Conservation (phyloP, 2,797 vertebrate genomes). For the Hapalemur alaotrensis region DNA sequence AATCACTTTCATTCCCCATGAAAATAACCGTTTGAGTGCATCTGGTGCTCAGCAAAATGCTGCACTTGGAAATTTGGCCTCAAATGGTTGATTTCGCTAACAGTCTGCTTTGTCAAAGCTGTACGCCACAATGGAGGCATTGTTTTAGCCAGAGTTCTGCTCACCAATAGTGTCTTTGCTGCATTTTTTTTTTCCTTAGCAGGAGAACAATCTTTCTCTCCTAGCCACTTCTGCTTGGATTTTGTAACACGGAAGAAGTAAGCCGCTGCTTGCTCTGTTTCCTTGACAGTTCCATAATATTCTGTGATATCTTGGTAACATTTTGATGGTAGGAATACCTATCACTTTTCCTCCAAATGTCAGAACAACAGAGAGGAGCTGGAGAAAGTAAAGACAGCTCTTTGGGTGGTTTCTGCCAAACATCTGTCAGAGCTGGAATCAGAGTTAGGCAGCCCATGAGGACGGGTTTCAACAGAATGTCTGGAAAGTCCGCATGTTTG, state of each 20-base stretch:
- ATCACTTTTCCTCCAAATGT: neutral
- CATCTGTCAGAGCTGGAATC: neutral
- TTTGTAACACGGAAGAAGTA: neutral
- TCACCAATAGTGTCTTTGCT: neutral
- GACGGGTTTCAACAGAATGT: neutral
- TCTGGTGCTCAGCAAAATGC: constrained; percentile 32
- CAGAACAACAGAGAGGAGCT: neutral
- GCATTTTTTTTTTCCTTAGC: neutral
- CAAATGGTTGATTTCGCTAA: neutral
- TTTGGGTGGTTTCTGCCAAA: neutral
- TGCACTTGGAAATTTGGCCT: constrained; percentile 17
- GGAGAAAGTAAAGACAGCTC: neutral
- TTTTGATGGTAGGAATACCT: neutral
- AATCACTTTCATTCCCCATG: constrained; percentile 46
- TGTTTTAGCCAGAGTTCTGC: neutral
- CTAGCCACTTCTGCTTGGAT: too few species aligned
- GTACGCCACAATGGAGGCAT: neutral
- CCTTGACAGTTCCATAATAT: neutral
- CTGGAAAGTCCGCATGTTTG: neutral
- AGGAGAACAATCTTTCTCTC: neutral
- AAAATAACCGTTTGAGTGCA: constrained; percentile 51
- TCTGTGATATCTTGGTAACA: neutral
- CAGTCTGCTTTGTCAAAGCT: neutral
- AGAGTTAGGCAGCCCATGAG: neutral
- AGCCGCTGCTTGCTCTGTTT: neutral